phyloP scores from a whole-genome alignment of 2,888 invertebrate genomes.

The Neoascia interrupta region DNA sequence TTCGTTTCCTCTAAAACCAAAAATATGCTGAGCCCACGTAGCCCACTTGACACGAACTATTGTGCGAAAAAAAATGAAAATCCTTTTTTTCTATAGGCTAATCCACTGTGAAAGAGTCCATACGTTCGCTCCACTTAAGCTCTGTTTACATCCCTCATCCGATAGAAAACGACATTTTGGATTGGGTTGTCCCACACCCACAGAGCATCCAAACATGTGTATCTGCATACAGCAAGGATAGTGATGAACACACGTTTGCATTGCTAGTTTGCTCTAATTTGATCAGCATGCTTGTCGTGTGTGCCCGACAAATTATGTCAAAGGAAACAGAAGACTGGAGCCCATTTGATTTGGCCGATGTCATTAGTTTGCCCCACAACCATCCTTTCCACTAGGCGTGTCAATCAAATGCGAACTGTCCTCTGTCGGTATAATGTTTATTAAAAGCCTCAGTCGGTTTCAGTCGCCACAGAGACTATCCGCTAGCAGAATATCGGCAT shows the following conservation, averaged over 20 bases:
- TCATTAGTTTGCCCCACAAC: constrained; percentile 12
- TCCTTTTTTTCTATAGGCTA: constrained; percentile 1
- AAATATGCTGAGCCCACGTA: too few species aligned
- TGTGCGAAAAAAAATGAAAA: neutral
- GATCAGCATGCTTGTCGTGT: constrained; percentile 2
- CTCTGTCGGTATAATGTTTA: neutral
- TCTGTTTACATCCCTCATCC: constrained; percentile 3
- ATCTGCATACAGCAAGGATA: neutral
- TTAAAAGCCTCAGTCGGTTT: constrained; percentile 5
- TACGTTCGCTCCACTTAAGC: neutral
- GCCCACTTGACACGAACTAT: neutral
- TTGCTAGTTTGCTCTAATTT: constrained; percentile 8
- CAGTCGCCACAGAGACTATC: neutral
- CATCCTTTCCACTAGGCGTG: constrained; percentile 15
- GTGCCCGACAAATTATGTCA: constrained; percentile 20
- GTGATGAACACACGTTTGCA: too few species aligned
- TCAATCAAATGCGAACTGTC: constrained; percentile 13
- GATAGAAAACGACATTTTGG: too few species aligned
- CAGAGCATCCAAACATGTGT: too few species aligned
- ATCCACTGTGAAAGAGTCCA: constrained; percentile 20
- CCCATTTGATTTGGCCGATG: constrained; percentile 8
- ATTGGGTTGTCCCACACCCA: too few species aligned
- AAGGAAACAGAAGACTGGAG: constrained; percentile 4
- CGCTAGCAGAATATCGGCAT: neutral
- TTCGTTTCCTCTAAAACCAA: neutral